phyloP scores from a whole-genome alignment of 2,888 invertebrate species.

The Cantharis lateralis region DNA sequence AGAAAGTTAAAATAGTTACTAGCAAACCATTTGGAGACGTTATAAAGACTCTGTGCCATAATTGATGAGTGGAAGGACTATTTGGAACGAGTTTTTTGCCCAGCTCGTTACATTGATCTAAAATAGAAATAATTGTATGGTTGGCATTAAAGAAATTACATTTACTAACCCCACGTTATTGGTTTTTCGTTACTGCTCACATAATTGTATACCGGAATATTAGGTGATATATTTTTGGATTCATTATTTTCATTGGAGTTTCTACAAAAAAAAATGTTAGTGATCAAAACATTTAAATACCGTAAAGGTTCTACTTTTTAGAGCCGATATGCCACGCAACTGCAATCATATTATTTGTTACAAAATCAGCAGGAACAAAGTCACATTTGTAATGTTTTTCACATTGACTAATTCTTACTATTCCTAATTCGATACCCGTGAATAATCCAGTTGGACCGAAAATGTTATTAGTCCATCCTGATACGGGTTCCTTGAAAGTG shows the following conservation, averaged over 20 bases:
- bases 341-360: conserved; percentile 65
- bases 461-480: conserved; percentile 70
- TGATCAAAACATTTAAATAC: not conserved
- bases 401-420: conserved; percentile 63
- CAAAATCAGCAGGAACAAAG: conserved; percentile 70
- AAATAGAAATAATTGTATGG: not conserved
- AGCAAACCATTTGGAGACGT: conserved; percentile 48
- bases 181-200: not conserved
- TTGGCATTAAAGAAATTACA: not conserved
- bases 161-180: not conserved
- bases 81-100: not conserved
- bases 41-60: conserved; percentile 55
- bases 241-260: not conserved
- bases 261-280: not conserved
- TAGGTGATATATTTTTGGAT: not conserved
- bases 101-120: not conserved
- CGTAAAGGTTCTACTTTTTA: conserved; percentile 46
- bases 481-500: conserved; percentile 50
- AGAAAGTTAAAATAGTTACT: conserved; percentile 56
- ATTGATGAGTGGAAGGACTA: conserved; percentile 39
- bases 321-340: conserved; percentile 60
- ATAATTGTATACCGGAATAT: not conserved
- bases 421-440: conserved; percentile 59
- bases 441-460: conserved; percentile 67
- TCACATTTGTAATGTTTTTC: conserved; percentile 60